Conservation (phyloP, 2,113 vertebrate species). For the Charina bottae region DNA sequence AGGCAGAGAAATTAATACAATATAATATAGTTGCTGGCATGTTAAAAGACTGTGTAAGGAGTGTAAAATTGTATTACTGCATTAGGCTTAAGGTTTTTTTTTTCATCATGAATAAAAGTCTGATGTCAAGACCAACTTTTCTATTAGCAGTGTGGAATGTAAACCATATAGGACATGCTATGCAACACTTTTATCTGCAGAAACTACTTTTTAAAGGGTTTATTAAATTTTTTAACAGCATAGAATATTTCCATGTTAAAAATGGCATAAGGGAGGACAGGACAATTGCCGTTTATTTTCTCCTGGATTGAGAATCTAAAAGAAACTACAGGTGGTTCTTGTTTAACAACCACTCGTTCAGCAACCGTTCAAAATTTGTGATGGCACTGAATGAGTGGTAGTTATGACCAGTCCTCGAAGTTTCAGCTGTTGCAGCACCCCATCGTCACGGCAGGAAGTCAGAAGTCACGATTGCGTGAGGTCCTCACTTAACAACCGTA, state of each 20-base stretch:
- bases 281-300: background rate
- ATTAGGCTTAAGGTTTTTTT: background rate
- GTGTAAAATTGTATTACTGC: slow-evolving; percentile 17
- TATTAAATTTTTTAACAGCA: background rate
- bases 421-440: background rate
- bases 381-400: background rate
- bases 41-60: slow-evolving; percentile 8
- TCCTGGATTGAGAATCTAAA: background rate
- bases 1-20: rapidly evolving
- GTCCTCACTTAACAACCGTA: background rate
- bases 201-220: slow-evolving; percentile 9
- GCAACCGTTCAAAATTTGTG: background rate
- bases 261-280: slow-evolving; percentile 42
- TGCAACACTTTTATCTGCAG: background rate
- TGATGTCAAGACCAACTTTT: slow-evolving; percentile 43
- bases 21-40: background rate
- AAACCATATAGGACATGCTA: background rate
- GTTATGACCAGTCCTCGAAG: background rate
- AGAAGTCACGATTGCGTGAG: background rate
- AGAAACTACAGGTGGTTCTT: background rate
- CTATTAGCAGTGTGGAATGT: slow-evolving; percentile 13
- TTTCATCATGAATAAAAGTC: background rate
- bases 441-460: background rate
- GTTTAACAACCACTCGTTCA: background rate
- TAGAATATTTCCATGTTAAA: background rate